Percentiles rank a stretch among this genome's conserved stretches.
These are phyloP conservation scores for Rotaria magnacalcarata DNA, from an alignment of 2,888 invertebrate species.

Conservation along the genomic window DNA sequence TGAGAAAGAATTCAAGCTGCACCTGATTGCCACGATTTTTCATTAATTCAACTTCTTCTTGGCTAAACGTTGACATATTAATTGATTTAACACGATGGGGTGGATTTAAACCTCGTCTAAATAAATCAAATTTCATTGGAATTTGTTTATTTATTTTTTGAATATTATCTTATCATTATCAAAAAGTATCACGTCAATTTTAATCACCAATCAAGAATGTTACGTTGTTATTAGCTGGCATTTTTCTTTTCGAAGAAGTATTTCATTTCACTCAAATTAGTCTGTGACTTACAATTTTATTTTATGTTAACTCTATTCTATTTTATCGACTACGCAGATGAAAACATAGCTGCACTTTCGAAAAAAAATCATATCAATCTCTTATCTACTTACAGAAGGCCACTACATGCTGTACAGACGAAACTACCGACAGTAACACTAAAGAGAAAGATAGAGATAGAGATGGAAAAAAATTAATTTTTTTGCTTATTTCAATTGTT, in stretches of 20 bases:
- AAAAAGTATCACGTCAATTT: no score
- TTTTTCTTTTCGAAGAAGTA: background rate
- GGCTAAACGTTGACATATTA: constrained; percentile 23
- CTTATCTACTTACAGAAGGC: background rate
- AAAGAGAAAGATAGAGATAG: background rate
- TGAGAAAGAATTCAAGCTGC: no score
- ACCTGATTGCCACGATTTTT: constrained; percentile 20
- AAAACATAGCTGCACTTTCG: background rate
- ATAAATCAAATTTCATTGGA: background rate
- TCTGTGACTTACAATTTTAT: no score
- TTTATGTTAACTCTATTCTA: background rate
- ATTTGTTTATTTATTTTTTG: no score
- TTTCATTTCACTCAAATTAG: background rate
- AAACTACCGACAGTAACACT: constrained; percentile 33
- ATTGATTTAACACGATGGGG: constrained; percentile 33
- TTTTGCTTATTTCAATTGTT: background rate
- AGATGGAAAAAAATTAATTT: background rate
- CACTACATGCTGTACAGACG: constrained; percentile 31
- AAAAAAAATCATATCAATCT: background rate
- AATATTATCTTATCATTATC: no score
- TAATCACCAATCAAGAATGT: background rate
- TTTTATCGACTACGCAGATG: background rate
- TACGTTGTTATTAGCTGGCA: background rate
- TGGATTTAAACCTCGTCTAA: constrained; percentile 37
- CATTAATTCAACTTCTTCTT: constrained; percentile 26